Conservation (phyloP, 2,888 invertebrate genomes). For the Amphipoea lucens region DNA sequence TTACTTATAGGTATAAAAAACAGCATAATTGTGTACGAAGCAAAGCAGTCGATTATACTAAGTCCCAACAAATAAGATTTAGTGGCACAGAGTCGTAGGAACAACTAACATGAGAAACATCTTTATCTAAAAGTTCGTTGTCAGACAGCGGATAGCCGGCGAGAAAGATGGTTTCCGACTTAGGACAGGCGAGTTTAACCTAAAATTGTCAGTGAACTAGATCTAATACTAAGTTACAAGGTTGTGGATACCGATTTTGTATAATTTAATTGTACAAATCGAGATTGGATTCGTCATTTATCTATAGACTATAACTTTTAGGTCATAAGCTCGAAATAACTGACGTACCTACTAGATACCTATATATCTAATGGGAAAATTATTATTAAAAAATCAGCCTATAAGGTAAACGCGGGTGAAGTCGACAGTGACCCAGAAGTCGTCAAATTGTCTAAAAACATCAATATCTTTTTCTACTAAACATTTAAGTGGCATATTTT, state of each 20-base stretch:
- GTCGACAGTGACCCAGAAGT: no score
- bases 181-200: conserved; percentile 41
- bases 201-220: conserved; percentile 32
- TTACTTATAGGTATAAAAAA: not conserved
- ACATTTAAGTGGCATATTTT: no score
- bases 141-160: conserved; percentile 48
- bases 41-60: conserved; percentile 33
- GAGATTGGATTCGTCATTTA: not conserved
- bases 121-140: conserved; percentile 58
- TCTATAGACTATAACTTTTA: not conserved
- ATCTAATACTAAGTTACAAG: conserved; percentile 16
- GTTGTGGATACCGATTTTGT: not conserved
- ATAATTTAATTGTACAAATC: conserved; percentile 11
- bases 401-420: no score
- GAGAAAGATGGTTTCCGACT: conserved; percentile 62
- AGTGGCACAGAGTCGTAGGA: conserved; percentile 5
- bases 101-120: conserved; percentile 58
- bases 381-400: no score
- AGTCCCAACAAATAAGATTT: conserved; percentile 48
- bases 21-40: conserved; percentile 7
- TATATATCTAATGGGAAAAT: not conserved
- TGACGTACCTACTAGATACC: not conserved
- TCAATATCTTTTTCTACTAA: no score
- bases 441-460: no score
- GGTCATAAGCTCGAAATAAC: not conserved